phyloP scores from a whole-genome alignment of 2,113 vertebrate species.

The Charina bottae region DNA sequence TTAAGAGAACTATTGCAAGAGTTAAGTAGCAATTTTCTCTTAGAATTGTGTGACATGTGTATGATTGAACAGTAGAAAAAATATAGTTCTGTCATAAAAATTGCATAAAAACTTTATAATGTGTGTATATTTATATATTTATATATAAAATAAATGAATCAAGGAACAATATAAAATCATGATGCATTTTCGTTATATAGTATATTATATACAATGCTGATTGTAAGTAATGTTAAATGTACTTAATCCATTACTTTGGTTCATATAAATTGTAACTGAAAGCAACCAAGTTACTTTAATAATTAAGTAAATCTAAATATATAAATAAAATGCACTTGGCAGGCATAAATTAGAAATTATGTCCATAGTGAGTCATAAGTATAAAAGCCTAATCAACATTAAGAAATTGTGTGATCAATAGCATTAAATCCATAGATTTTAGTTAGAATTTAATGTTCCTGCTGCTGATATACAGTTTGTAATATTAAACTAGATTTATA shows the following conservation, averaged over 20 bases:
- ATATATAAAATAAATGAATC: neutral
- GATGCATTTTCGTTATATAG: neutral
- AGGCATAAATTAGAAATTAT: neutral
- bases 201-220: neutral
- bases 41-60: neutral
- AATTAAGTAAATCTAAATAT: neutral
- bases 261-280: conserved; percentile 21
- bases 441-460: conserved; percentile 2
- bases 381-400: neutral
- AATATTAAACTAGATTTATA: neutral
- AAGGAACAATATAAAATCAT: neutral
- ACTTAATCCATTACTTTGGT: conserved; percentile 31
- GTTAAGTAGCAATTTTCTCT: neutral
- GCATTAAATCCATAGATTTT: neutral
- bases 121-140: neutral
- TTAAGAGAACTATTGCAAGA: conserved; percentile 11
- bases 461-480: neutral
- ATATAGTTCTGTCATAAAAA: neutral
- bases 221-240: neutral
- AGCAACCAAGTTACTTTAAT: conserved; percentile 19
- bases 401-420: neutral
- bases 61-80: neutral
- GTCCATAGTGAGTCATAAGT: neutral
- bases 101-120: neutral
- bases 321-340: neutral